Evolutionary conservation across 2,113 vertebrate species (phyloP).

Genomic region (Nothocercus nigrocapillus): DNA sequence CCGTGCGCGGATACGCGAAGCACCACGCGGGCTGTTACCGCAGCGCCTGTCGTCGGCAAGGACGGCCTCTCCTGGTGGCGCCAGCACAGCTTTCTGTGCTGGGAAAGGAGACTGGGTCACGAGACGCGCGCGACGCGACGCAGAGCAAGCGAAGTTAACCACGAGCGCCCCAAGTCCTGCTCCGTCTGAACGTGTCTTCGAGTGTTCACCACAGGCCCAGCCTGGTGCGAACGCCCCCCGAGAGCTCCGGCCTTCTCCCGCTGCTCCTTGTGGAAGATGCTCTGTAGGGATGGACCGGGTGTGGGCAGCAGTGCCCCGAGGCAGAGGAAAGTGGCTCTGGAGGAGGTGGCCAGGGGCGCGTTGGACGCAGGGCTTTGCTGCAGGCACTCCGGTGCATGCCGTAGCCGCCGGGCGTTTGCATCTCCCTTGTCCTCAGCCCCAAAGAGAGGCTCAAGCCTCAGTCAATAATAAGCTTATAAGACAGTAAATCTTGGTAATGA

Average conservation of each 20-base stretch:
- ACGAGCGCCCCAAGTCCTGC: neutral
- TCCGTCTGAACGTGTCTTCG: neutral
- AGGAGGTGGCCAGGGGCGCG: fast-evolving
- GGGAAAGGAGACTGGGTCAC: neutral
- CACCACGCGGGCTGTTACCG: neutral
- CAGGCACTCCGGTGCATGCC: neutral
- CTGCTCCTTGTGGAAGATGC: neutral
- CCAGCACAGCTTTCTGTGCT: neutral
- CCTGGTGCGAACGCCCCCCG: fast-evolving
- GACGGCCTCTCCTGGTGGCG: neutral
- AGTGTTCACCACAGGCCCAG: fast-evolving
- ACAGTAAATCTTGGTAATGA: conserved; percentile 78
- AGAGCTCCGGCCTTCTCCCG: too few relatives aligned
- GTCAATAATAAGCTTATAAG: conserved; percentile 76
- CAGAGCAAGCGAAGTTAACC: neutral
- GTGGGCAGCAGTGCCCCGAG: neutral
- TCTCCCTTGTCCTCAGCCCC: neutral
- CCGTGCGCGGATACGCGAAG: neutral
- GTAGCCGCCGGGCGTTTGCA: neutral
- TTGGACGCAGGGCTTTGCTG: fast-evolving
- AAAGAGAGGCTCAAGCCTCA: conserved; percentile 56
- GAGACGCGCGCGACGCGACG: neutral
- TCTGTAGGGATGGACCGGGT: neutral
- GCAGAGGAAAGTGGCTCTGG: neutral
- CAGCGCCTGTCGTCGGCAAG: neutral